Conservation (phyloP, 2,888 invertebrate genomes). For the Rhynchonema sp. region DNA sequence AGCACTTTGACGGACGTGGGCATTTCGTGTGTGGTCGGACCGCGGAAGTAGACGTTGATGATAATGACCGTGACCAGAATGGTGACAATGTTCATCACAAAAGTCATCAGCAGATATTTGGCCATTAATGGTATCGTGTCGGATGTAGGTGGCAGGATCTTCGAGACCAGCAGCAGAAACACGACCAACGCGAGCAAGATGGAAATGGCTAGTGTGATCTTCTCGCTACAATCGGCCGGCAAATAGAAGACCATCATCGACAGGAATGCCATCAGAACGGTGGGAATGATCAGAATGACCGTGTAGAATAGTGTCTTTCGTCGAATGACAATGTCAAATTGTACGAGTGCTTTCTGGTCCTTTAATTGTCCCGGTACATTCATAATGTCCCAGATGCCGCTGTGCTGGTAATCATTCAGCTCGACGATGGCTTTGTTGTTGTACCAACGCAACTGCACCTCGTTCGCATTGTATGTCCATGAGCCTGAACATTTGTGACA, state of each 20-base stretch:
- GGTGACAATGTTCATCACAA: slow-evolving; percentile 98
- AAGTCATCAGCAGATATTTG: slow-evolving; percentile 94
- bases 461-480: slow-evolving; percentile 92
- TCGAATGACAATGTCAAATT: slow-evolving; percentile 71
- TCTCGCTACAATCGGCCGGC: slow-evolving; percentile 87
- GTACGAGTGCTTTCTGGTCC: not conserved
- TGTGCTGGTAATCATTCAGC: slow-evolving; percentile 88
- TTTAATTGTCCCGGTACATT: slow-evolving; percentile 52
- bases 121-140: slow-evolving; percentile 92
- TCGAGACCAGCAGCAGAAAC: slow-evolving; percentile 84
- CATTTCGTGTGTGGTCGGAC: slow-evolving; percentile 95
- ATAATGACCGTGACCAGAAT: slow-evolving; percentile 95
- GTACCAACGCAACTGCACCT: slow-evolving; percentile 77
- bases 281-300: slow-evolving; percentile 93
- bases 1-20: slow-evolving; percentile 85
- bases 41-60: slow-evolving; percentile 94
- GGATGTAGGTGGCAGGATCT: slow-evolving; percentile 93
- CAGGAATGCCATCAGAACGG: slow-evolving; percentile 92
- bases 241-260: slow-evolving; percentile 74
- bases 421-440: slow-evolving; percentile 83
- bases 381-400: slow-evolving; percentile 96
- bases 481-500: no score
- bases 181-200: slow-evolving; percentile 97
- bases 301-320: slow-evolving; percentile 97
- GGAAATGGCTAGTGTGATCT: slow-evolving; percentile 64